A percentile compares a stretch with the other conserved stretches of the same genome.
Evolutionary conservation across 2,888 invertebrate genomes (phyloP).

Genomic region (Monopis laevigella): DNA sequence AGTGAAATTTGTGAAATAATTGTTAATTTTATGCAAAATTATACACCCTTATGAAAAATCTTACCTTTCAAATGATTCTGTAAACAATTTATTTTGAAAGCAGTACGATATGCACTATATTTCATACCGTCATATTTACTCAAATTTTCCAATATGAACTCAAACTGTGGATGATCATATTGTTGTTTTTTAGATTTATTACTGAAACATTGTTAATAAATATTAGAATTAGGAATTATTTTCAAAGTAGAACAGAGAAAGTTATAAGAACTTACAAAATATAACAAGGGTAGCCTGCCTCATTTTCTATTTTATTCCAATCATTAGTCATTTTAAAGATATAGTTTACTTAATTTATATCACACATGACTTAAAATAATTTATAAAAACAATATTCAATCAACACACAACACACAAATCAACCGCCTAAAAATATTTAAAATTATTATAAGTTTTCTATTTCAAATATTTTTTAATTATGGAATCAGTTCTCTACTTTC

Average conservation of each 20-base stretch:
- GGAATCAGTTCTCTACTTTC: too few relatives aligned
- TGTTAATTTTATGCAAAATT: too few relatives aligned
- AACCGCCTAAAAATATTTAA: conserved; percentile 38
- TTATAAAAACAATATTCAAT: background rate
- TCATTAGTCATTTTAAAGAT: conserved; percentile 36
- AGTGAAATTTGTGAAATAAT: too few relatives aligned
- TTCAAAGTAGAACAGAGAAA: conserved; percentile 16
- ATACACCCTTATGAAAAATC: too few relatives aligned
- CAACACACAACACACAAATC: conserved; percentile 8
- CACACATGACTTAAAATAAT: background rate
- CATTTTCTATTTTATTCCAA: conserved; percentile 69
- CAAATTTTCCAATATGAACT: conserved; percentile 62
- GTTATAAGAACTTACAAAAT: conserved; percentile 52
- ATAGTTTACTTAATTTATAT: conserved; percentile 13
- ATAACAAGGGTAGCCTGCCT: conserved; percentile 69
- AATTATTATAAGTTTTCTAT: conserved; percentile 5
- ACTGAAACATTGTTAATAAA: conserved; percentile 36
- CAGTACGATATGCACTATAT: conserved; percentile 80
- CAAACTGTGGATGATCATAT: conserved; percentile 70
- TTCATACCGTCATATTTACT: conserved; percentile 75
- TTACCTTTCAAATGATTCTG: conserved; percentile 70
- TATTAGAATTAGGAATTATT: conserved; percentile 2
- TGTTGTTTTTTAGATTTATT: conserved; percentile 55
- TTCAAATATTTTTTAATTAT: too few relatives aligned
- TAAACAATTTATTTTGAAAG: conserved; percentile 69